Evolutionary conservation across 2,113 vertebrate species (phyloP).

Genomic region (Cygnus atratus): DNA sequence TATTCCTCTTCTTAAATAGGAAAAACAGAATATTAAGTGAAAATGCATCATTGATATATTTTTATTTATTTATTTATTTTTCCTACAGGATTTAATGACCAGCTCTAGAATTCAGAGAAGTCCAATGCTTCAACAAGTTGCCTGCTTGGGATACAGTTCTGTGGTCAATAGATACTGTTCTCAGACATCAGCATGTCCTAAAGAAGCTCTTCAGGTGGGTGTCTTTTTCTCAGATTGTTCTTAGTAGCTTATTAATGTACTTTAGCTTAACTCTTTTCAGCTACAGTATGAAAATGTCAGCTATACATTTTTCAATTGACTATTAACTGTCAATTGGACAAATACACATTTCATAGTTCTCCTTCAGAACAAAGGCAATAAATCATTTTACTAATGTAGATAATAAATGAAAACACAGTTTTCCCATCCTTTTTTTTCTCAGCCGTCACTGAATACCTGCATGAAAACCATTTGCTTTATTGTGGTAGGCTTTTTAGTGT

Average conservation of each 20-base stretch:
- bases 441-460: neutral
- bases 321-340: neutral
- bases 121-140: constrained; percentile 64
- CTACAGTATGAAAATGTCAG: neutral
- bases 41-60: neutral
- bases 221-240: neutral
- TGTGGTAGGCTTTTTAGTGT: neutral
- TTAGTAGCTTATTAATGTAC: neutral
- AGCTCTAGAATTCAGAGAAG: constrained; percentile 74
- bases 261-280: neutral
- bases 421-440: neutral
- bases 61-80: neutral
- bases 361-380: neutral
- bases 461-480: neutral
- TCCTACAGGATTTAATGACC: constrained; percentile 77
- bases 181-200: constrained; percentile 70
- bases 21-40: neutral
- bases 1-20: neutral
- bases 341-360: neutral
- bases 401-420: neutral
- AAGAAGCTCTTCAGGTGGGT: constrained; percentile 79
- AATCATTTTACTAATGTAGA: neutral
- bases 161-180: constrained; percentile 80
- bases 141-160: constrained; percentile 81
- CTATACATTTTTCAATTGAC: neutral